Conservation (phyloP, 2,113 vertebrate species). For the Chloropsis cyanopogon region DNA sequence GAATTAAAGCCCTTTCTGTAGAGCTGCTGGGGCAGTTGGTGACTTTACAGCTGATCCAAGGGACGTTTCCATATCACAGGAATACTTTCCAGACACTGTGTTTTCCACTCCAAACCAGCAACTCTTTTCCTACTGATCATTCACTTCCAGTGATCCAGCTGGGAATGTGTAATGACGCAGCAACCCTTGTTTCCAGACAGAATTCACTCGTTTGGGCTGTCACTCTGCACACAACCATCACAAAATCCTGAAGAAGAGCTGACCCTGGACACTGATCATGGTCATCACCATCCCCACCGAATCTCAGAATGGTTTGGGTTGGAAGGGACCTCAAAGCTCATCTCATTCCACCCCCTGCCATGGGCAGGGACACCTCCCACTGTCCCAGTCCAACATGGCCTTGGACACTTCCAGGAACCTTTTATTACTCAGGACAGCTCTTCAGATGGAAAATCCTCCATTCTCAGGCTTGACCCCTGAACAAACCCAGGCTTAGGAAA, state of each 20-base stretch:
- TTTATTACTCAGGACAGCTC: neutral
- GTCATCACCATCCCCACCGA: neutral
- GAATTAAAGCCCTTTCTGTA: neutral
- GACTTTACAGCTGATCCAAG: neutral
- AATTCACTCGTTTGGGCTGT: neutral
- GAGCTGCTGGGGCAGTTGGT: neutral
- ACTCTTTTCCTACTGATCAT: neutral
- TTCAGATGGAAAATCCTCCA: neutral
- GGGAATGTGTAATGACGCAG: neutral
- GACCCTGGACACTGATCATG: rapidly evolving
- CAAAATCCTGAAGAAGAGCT: neutral
- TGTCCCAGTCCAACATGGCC: rapidly evolving
- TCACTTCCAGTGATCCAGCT: neutral
- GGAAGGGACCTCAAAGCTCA: neutral
- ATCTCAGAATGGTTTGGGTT: neutral
- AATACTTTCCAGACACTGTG: neutral
- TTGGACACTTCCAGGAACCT: neutral
- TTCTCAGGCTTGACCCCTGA: neutral
- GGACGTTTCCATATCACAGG: neutral
- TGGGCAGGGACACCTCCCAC: neutral
- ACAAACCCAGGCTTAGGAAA: neutral
- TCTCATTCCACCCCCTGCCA: neutral
- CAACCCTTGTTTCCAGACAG: neutral
- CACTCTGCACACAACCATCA: neutral
- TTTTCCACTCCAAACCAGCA: conserved; percentile 5